A percentile compares a stretch with the other conserved stretches of the same genome.
Evolutionary conservation across 2,888 invertebrate genomes (phyloP).

Genomic region (Tenodera sinensis): DNA sequence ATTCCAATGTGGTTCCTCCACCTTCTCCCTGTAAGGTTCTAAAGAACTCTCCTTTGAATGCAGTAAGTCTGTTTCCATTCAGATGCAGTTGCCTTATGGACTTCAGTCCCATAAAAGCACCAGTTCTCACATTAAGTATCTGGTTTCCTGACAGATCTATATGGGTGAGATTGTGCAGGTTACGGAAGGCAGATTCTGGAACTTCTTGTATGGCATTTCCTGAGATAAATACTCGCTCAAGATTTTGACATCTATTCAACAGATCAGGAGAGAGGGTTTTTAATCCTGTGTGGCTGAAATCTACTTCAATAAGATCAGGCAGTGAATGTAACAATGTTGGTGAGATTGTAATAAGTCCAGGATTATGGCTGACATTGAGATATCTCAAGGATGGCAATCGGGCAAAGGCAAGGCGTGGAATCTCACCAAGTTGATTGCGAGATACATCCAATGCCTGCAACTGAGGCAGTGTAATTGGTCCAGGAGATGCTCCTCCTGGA

Average conservation of each 20-base stretch:
- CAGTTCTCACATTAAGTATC: slow-evolving; percentile 69
- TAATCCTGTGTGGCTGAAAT: slow-evolving; percentile 70
- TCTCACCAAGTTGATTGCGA: slow-evolving; percentile 52
- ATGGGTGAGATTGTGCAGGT: slow-evolving; percentile 67
- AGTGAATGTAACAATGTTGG: slow-evolving; percentile 65
- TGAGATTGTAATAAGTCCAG: slow-evolving; percentile 59
- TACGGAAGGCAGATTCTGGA: slow-evolving; percentile 71
- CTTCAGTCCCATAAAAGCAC: slow-evolving; percentile 74
- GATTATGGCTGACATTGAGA: slow-evolving; percentile 70
- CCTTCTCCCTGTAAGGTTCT: slow-evolving; percentile 57
- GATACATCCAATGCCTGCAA: slow-evolving; percentile 72
- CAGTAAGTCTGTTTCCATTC: slow-evolving; percentile 71
- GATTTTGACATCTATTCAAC: slow-evolving; percentile 61
- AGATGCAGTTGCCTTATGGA: slow-evolving; percentile 68
- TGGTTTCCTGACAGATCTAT: slow-evolving; percentile 78
- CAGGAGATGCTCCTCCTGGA: slow-evolving; percentile 48
- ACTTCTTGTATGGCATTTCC: slow-evolving; percentile 75
- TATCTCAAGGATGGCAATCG: slow-evolving; percentile 35
- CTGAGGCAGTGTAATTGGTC: slow-evolving; percentile 58
- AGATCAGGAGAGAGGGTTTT: slow-evolving; percentile 70
- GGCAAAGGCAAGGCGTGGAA: slow-evolving; percentile 16
- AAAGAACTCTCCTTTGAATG: slow-evolving; percentile 81
- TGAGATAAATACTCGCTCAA: slow-evolving; percentile 65
- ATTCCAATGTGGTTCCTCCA: slow-evolving; percentile 60
- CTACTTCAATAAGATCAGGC: slow-evolving; percentile 63